These are phyloP conservation scores for Dascyllus trimaculatus DNA, from an alignment of 2,113 vertebrate genomes.

Conservation along the genomic window DNA sequence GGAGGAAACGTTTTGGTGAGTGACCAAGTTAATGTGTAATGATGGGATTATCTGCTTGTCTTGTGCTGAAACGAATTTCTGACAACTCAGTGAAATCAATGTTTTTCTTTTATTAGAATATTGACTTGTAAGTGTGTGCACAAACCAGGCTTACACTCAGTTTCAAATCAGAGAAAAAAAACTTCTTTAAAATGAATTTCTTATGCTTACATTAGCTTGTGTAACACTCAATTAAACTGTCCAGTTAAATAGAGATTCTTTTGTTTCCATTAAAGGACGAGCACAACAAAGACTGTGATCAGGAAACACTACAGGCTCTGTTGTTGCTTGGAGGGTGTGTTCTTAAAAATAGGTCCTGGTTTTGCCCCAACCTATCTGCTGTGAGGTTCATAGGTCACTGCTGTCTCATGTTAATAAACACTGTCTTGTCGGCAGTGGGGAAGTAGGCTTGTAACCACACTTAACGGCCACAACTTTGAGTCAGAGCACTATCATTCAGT, in stretches of 20 bases:
- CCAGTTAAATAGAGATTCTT: slow-evolving; percentile 4
- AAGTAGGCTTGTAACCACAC: slow-evolving; percentile 67
- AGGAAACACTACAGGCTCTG: slow-evolving; percentile 59
- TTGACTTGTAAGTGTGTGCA: not conserved
- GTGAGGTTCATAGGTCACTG: slow-evolving; percentile 84
- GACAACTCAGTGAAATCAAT: not conserved
- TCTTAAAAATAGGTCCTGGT: slow-evolving; percentile 64
- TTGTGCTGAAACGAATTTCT: not conserved
- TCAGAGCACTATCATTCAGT: slow-evolving; percentile 22
- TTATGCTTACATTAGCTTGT: slow-evolving; percentile 20
- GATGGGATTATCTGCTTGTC: slow-evolving; percentile 13
- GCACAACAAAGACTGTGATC: slow-evolving; percentile 73
- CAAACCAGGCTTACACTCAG: not conserved
- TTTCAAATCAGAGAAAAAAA: not conserved
- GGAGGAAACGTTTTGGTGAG: slow-evolving; percentile 56
- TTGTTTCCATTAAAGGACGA: slow-evolving; percentile 46
- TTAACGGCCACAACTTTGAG: slow-evolving; percentile 54
- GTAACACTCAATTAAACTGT: slow-evolving; percentile 4
- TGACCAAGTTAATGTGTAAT: not conserved
- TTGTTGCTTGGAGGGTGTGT: slow-evolving; percentile 59
- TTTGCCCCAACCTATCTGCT: slow-evolving; percentile 72
- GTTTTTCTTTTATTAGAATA: not conserved
- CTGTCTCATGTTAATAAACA: slow-evolving; percentile 83
- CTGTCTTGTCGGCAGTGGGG: slow-evolving; percentile 41
- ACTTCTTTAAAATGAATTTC: not conserved